Percentiles rank a stretch among this genome's conserved stretches.
phyloP scores from a whole-genome alignment of 2,888 invertebrate species.

The Plebejus argus region DNA sequence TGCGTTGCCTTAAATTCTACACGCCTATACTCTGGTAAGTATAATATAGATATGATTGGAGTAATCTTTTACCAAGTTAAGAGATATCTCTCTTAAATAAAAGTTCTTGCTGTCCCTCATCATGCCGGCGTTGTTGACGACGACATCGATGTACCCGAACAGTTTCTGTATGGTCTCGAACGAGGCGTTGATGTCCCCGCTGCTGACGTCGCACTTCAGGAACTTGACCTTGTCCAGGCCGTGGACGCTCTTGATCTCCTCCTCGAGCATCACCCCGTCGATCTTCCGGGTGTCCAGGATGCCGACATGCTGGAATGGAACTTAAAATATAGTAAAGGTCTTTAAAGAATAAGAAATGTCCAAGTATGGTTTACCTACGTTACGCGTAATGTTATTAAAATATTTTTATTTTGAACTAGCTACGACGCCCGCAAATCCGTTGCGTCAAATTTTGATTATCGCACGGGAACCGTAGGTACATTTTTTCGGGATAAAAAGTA shows the following conservation, averaged over 20 bases:
- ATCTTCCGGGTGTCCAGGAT: slow-evolving; percentile 51
- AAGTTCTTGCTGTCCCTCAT: slow-evolving; percentile 60
- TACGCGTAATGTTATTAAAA: too few species aligned
- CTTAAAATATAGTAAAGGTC: too few species aligned
- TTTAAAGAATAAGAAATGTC: too few species aligned
- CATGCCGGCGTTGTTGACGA: slow-evolving; percentile 65
- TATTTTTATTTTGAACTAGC: too few species aligned
- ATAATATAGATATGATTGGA: too few species aligned
- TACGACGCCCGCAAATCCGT: too few species aligned
- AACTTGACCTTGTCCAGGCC: slow-evolving; percentile 51
- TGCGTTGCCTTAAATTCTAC: too few species aligned
- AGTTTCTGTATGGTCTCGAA: slow-evolving; percentile 48
- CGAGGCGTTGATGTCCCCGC: slow-evolving; percentile 45
- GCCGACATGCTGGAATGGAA: slow-evolving; percentile 55
- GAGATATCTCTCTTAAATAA: slow-evolving; percentile 59
- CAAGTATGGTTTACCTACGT: too few species aligned
- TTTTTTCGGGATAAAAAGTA: too few species aligned
- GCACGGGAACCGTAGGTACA: too few species aligned
- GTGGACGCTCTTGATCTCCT: slow-evolving; percentile 50
- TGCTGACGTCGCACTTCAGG: slow-evolving; percentile 54
- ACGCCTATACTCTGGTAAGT: too few species aligned
- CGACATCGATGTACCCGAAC: slow-evolving; percentile 59
- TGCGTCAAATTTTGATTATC: too few species aligned
- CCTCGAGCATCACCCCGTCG: slow-evolving; percentile 48
- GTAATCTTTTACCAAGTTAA: slow-evolving; percentile 60